Conservation (phyloP, 2,113 vertebrate genomes). For the Seriola aureovittata region DNA sequence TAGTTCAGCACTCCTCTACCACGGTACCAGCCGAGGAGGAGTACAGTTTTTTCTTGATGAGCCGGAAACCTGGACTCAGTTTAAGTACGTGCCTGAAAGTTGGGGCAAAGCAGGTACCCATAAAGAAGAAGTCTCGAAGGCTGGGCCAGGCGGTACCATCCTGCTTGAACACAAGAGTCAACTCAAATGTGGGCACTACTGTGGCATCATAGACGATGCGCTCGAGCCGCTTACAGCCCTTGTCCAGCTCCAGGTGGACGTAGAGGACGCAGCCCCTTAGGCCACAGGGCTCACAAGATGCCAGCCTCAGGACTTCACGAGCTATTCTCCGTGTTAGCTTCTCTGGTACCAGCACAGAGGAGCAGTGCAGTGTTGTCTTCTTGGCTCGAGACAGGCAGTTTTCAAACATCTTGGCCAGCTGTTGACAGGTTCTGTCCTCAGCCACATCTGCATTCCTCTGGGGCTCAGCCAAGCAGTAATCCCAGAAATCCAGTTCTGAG, state of each 20-base stretch:
- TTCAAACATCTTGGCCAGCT: conserved; percentile 88
- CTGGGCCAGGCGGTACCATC: conserved; percentile 88
- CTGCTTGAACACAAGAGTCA: conserved; percentile 92
- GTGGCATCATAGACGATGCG: conserved; percentile 86
- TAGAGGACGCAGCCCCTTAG: conserved; percentile 88
- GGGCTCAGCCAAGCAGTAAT: conserved; percentile 83
- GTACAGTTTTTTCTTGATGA: conserved; percentile 91
- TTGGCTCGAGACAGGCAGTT: conserved; percentile 89
- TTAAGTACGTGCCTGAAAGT: conserved; percentile 84
- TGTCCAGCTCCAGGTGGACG: conserved; percentile 88
- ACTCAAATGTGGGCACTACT: conserved; percentile 91
- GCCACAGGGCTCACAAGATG: conserved; percentile 89
- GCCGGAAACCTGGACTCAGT: conserved; percentile 89
- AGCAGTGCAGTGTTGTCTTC: conserved; percentile 88
- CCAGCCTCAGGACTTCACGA: conserved; percentile 85
- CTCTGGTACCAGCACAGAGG: conserved; percentile 89
- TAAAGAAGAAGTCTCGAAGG: conserved; percentile 87
- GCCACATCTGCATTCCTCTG: conserved; percentile 79
- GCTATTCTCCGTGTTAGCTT: conserved; percentile 87
- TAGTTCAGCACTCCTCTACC: conserved; percentile 87
- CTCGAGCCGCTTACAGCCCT: conserved; percentile 87
- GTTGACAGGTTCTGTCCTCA: conserved; percentile 86
- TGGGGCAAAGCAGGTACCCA: conserved; percentile 85
- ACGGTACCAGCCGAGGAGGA: conserved; percentile 87
- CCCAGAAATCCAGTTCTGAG: conserved; percentile 89